These are phyloP conservation scores for Dexiosoma caninum DNA, from an alignment of 2,888 invertebrate species.

Conservation along the genomic window DNA sequence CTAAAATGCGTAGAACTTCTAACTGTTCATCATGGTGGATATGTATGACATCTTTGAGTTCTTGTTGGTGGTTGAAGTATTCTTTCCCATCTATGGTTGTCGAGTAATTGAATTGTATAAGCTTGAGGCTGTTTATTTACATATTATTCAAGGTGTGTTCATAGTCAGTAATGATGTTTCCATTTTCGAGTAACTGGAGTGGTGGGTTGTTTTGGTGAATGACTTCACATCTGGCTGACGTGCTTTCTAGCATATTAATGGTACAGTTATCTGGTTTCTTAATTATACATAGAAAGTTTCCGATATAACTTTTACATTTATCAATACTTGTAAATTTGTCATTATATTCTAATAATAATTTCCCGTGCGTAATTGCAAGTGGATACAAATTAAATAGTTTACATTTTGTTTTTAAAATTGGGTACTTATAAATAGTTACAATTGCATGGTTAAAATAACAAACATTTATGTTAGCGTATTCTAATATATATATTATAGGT, in stretches of 20 bases:
- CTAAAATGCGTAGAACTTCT: not conserved
- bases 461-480: too few relatives aligned
- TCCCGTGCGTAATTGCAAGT: too few relatives aligned
- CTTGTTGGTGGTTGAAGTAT: conserved; percentile 5
- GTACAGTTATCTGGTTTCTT: not conserved
- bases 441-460: too few relatives aligned
- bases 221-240: not conserved
- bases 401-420: too few relatives aligned
- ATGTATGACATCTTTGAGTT: not conserved
- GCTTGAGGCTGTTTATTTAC: not conserved
- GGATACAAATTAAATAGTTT: too few relatives aligned
- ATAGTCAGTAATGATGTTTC: not conserved
- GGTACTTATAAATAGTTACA: too few relatives aligned
- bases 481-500: too few relatives aligned
- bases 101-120: not conserved
- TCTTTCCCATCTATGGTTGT: not conserved
- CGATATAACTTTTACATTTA: conserved; percentile 4
- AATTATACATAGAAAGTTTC: conserved; percentile 19
- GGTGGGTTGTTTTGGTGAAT: not conserved
- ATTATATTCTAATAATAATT: too few relatives aligned
- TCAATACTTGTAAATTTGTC: too few relatives aligned
- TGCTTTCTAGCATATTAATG: not conserved
- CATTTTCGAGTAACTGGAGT: too few relatives aligned
- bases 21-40: not conserved
- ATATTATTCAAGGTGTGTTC: not conserved